phyloP scores from a whole-genome alignment of 2,113 vertebrate genomes.

The Nipponia nippon region DNA sequence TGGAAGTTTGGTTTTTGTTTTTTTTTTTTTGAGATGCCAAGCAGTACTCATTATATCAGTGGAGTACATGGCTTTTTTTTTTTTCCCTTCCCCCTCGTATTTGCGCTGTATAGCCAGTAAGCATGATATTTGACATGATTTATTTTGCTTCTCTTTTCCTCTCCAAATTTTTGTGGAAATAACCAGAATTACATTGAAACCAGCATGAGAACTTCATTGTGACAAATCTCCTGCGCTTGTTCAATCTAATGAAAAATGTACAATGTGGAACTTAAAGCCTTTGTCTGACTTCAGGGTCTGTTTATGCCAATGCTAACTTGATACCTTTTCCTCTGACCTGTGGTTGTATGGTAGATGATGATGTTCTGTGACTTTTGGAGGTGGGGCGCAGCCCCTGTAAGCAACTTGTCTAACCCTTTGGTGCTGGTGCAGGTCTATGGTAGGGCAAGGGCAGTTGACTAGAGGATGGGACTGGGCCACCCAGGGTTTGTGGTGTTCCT shows the following conservation, averaged over 20 bases:
- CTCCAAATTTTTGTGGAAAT: background rate
- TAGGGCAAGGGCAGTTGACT: background rate
- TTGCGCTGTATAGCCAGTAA: background rate
- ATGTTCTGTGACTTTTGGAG: background rate
- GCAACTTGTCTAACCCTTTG: background rate
- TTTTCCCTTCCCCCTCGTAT: background rate
- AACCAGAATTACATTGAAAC: background rate
- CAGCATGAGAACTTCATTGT: background rate
- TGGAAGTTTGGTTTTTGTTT: background rate
- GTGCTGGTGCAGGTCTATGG: background rate
- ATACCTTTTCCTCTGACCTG: background rate
- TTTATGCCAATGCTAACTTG: background rate
- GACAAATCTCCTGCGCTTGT: background rate
- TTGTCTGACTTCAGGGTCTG: background rate
- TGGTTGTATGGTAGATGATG: background rate
- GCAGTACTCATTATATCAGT: background rate
- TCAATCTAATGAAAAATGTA: background rate
- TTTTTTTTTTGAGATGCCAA: background rate
- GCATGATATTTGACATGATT: background rate
- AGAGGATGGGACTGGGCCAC: background rate
- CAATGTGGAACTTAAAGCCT: background rate
- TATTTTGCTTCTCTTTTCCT: background rate
- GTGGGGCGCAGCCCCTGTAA: background rate
- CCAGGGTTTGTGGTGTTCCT: background rate
- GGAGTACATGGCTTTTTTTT: background rate